A percentile compares a stretch with the other conserved stretches of the same genome.
Evolutionary conservation across 2,888 invertebrate genomes (phyloP).

Genomic region (Drosophila melanosoma): DNA sequence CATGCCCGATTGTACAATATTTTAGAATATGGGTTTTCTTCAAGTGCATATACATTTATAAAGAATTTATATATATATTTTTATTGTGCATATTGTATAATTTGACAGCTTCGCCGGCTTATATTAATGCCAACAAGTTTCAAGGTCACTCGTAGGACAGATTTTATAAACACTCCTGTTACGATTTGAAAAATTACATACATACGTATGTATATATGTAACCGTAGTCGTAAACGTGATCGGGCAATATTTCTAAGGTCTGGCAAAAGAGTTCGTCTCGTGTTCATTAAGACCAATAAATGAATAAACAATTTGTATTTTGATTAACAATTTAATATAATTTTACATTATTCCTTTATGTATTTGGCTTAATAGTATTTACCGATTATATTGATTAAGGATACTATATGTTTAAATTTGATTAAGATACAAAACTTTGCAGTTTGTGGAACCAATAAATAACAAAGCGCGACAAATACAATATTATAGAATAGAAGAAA

Average conservation of each 20-base stretch:
- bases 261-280: slow-evolving; percentile 27
- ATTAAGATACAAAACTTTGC: slow-evolving; percentile 39
- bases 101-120: slow-evolving; percentile 24
- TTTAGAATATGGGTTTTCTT: not conserved
- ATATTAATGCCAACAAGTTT: slow-evolving; percentile 35
- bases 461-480: slow-evolving; percentile 53
- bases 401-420: slow-evolving; percentile 28
- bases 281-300: slow-evolving; percentile 19
- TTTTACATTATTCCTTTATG: slow-evolving; percentile 39
- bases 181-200: slow-evolving; percentile 6
- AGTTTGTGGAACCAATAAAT: slow-evolving; percentile 60
- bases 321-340: slow-evolving; percentile 73
- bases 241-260: slow-evolving; percentile 9
- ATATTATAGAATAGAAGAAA: slow-evolving; percentile 22
- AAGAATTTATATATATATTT: slow-evolving; percentile 3
- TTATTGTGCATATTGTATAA: slow-evolving; percentile 5
- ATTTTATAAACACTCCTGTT: slow-evolving; percentile 18
- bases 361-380: slow-evolving; percentile 34
- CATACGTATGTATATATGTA: not conserved
- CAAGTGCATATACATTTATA: not conserved
- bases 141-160: slow-evolving; percentile 45
- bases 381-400: slow-evolving; percentile 28
- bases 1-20: not conserved
- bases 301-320: slow-evolving; percentile 45
- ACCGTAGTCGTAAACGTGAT: slow-evolving; percentile 21